phyloP scores from a whole-genome alignment of 2,888 invertebrate species.

The Salpingus planirostris region DNA sequence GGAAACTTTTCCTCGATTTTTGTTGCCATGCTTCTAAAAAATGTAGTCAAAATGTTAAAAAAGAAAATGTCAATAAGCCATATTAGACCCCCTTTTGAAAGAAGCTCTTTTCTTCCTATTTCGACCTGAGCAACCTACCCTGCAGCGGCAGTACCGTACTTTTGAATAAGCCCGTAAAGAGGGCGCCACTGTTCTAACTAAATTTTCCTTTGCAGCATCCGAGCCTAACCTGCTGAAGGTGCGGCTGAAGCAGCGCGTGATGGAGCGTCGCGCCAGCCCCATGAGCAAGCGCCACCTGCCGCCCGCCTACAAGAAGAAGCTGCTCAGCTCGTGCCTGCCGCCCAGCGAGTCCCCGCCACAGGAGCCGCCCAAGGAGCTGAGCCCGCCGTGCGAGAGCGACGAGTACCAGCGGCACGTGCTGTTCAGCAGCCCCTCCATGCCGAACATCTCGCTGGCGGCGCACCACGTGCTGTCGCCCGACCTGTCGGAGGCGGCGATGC shows the following conservation, averaged over 20 bases:
- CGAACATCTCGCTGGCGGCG: conserved; percentile 82
- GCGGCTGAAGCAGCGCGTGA: conserved; percentile 88
- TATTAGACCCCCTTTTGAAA: no score
- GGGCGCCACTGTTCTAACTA: no score
- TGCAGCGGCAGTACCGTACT: no score
- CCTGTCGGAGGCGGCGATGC: conserved; percentile 71
- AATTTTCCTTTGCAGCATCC: conserved; percentile 62
- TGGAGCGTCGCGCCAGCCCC: conserved; percentile 90
- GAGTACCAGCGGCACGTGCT: conserved; percentile 61
- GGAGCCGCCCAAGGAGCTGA: conserved; percentile 45
- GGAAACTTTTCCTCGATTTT: no score
- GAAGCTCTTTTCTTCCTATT: no score
- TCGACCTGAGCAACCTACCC: no score
- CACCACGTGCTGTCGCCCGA: conserved; percentile 39
- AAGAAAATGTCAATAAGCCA: no score
- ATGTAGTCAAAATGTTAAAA: no score
- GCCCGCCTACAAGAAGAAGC: conserved; percentile 66
- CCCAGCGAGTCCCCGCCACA: conserved; percentile 55
- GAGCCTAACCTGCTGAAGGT: conserved; percentile 95
- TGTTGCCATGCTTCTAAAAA: no score
- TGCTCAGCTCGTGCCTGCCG: conserved; percentile 50
- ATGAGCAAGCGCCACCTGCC: conserved; percentile 73
- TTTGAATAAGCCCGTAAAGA: no score
- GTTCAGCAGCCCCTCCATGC: conserved; percentile 93
- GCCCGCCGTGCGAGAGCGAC: conserved; percentile 53